Base-by-base conservation (phyloP, 2,888 invertebrate genomes). In the Mesorhabditis spiculigera region DNA sequence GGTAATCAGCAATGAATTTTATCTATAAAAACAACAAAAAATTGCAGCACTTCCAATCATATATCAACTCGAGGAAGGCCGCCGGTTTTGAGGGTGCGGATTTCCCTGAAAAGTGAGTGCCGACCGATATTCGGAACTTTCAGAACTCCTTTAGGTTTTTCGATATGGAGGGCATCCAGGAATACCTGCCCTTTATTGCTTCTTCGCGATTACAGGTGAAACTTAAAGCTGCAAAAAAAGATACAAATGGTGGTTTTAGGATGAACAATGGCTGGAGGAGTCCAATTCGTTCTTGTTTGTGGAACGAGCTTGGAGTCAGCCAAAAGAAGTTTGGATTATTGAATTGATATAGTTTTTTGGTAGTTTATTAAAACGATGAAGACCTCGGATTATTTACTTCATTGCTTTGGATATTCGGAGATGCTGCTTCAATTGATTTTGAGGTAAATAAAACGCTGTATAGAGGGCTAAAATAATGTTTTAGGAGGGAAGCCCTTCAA, bases 401-500 rank as follows among this genome's bases (percentile, higher is more conserved):
- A 80, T 68, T 80, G 80, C 43, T 78, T 78, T 63, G 80, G 77
- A 5, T 80, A 77, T 63, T 78, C 78, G n/a, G 80, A 80, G 70
- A 71, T 76, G 73, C 72, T 80, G 1, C 74, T 78, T 45, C 78
- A 78, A 50, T 67, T 80, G 4, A 80, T 80, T 68, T 67, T 80
- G 45, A 72, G 71, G 77, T 78, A 28, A 61, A 16, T 45, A 10
- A 58, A 50, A 42, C n/a, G 5, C 5, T 68, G 13, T 5, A n/a
- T 65, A 41, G 13, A 41, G 16, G n/a, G 8, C 13, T n/a, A 67
- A 67, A 16, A 16, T 13, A 67, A 58, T 58, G 8, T 65, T 69
- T 45, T 63, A 78, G 79, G 65, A 69, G 79, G 3, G 79, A 80
- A 72, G 70, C 69, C 58, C 68, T 72, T 41, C 79, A 80, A 66